phyloP scores from a whole-genome alignment of 2,797 vertebrate genomes.

The Cheirogaleus major region DNA sequence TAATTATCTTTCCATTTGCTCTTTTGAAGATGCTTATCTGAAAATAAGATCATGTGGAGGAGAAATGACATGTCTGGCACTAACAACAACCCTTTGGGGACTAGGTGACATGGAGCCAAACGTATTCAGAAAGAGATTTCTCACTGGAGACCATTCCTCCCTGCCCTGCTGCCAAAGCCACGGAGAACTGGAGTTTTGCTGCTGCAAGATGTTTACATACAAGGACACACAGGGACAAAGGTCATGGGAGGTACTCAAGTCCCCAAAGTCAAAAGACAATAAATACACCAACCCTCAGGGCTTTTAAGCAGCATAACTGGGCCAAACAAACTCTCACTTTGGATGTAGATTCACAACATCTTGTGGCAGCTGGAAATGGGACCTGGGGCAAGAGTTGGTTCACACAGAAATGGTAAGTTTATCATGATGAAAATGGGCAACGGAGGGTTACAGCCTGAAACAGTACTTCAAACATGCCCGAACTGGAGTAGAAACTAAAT shows the following conservation, averaged over 20 bases:
- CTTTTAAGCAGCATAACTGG: conserved; percentile 17
- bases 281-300: conserved; percentile 39
- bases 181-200: background rate
- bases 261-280: conserved; percentile 53
- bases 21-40: conserved; percentile 16
- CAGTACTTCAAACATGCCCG: background rate
- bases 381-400: background rate
- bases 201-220: conserved; percentile 20
- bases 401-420: background rate
- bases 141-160: conserved; percentile 10
- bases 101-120: background rate
- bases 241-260: conserved; percentile 31
- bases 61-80: background rate
- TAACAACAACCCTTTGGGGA: background rate
- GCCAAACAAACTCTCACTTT: conserved; percentile 13
- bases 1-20: background rate
- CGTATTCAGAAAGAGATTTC: background rate
- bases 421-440: background rate
- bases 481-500: background rate
- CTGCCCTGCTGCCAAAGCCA: background rate
- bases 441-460: background rate
- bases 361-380: conserved; percentile 10
- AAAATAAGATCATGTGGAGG: conserved; percentile 19
- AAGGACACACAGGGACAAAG: conserved; percentile 21
- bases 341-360: background rate